Percentiles rank a stretch among this genome's conserved stretches.
phyloP scores from a whole-genome alignment of 1,140 invertebrate genomes.

The Dreissena polymorpha region DNA sequence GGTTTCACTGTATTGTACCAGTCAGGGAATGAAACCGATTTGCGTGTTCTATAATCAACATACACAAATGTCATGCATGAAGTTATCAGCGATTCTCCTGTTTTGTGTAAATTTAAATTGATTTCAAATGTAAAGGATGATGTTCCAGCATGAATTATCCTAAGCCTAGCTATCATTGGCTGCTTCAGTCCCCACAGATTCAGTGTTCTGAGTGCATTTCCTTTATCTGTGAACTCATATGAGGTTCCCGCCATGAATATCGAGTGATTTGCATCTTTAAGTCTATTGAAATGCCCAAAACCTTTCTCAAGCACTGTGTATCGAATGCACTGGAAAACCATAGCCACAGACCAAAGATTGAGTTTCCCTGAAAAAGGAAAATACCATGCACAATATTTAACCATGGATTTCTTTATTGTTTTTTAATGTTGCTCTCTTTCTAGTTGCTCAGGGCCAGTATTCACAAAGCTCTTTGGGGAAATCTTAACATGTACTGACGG shows the following conservation, averaged over 20 bases:
- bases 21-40: conserved; percentile 23
- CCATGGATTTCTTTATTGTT: too few species aligned
- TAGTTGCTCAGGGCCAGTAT: too few species aligned
- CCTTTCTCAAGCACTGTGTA: conserved; percentile 22
- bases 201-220: conserved; percentile 5
- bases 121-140: conserved; percentile 37
- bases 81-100: conserved; percentile 4
- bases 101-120: neutral
- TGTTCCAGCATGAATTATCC: conserved; percentile 31
- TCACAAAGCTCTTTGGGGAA: too few species aligned
- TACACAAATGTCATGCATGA: conserved; percentile 38
- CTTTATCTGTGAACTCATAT: conserved; percentile 29
- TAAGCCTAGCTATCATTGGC: conserved; percentile 13
- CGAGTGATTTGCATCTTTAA: conserved; percentile 41
- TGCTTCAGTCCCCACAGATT: conserved; percentile 42
- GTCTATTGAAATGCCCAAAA: conserved; percentile 26
- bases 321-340: conserved; percentile 43
- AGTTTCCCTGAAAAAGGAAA: conserved; percentile 39
- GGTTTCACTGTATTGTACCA: conserved; percentile 30
- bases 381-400: too few species aligned
- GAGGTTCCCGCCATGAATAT: conserved; percentile 40
- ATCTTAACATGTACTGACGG: too few species aligned
- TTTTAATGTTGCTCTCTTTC: too few species aligned
- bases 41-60: conserved; percentile 39
- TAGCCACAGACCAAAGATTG: conserved; percentile 48